phyloP scores from a whole-genome alignment of 2,888 invertebrate genomes.

The Drosophila fulvimacula region DNA sequence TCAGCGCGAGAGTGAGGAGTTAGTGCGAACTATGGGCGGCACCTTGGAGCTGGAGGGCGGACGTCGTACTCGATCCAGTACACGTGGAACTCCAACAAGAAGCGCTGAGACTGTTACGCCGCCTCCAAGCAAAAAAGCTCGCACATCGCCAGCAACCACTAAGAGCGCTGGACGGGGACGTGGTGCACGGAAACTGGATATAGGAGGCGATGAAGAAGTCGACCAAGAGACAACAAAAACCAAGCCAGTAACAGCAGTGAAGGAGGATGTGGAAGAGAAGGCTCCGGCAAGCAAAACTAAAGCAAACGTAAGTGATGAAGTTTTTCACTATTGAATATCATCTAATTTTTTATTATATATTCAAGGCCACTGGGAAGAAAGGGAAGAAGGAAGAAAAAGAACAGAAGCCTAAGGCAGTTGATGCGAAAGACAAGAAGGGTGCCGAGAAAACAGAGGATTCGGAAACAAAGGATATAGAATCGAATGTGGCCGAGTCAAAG shows the following conservation, averaged over 20 bases:
- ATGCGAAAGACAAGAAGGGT: conserved; percentile 24
- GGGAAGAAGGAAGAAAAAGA: conserved; percentile 53
- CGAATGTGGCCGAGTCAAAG: conserved; percentile 37
- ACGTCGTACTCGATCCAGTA: conserved; percentile 84
- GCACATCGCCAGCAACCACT: conserved; percentile 70
- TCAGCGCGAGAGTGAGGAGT: conserved; percentile 84
- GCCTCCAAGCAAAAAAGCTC: conserved; percentile 82
- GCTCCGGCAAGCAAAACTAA: conserved; percentile 28
- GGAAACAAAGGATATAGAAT: conserved; percentile 22
- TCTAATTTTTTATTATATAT: conserved; percentile 1
- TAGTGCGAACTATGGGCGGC: conserved; percentile 84
- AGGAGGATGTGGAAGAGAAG: conserved; percentile 12
- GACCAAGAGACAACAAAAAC: conserved; percentile 61
- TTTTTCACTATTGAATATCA: neutral
- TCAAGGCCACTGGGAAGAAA: conserved; percentile 56
- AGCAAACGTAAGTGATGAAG: conserved; percentile 42
- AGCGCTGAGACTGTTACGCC: conserved; percentile 78
- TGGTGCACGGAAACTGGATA: conserved; percentile 81
- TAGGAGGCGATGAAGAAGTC: conserved; percentile 56
- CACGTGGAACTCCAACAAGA: conserved; percentile 81
- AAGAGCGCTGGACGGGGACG: conserved; percentile 74
- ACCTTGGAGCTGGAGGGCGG: conserved; percentile 83
- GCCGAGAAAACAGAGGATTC: conserved; percentile 17
- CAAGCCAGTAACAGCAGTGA: conserved; percentile 15
- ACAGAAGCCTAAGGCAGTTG: conserved; percentile 46